Evolutionary conservation across 2,888 invertebrate species (phyloP).

Genomic region (Aromia moschata): DNA sequence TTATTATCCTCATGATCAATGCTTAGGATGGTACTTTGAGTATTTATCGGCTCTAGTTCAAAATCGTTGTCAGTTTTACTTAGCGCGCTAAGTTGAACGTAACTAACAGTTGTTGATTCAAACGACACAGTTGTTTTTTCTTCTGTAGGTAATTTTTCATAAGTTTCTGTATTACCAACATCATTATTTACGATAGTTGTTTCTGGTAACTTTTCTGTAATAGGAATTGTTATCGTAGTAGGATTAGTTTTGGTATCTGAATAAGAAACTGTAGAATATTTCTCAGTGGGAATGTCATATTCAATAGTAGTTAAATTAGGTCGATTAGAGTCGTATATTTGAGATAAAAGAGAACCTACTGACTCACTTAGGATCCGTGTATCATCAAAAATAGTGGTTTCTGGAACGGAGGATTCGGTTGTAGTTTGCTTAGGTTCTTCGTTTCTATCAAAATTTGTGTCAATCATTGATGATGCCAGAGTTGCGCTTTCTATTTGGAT

Average conservation of each 20-base stretch:
- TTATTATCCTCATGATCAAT: conserved; percentile 33
- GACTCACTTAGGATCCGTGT: conserved; percentile 43
- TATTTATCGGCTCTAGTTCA: conserved; percentile 42
- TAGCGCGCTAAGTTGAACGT: not conserved
- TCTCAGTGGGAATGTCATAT: conserved; percentile 28
- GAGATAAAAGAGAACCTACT: conserved; percentile 52
- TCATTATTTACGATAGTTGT: conserved; percentile 22
- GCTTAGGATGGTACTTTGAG: conserved; percentile 42
- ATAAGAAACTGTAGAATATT: conserved; percentile 12
- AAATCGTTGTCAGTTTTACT: conserved; percentile 14
- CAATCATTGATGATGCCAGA: conserved; percentile 42
- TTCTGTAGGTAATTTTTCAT: not conserved
- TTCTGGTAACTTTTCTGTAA: conserved; percentile 11
- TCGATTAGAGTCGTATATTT: conserved; percentile 44
- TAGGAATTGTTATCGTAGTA: conserved; percentile 12
- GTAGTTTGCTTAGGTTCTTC: conserved; percentile 27
- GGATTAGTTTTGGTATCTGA: not conserved
- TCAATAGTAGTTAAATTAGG: conserved; percentile 42
- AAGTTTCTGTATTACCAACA: not conserved
- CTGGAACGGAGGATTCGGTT: conserved; percentile 7
- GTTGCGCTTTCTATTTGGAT: conserved; percentile 49
- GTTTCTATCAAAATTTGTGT: conserved; percentile 13
- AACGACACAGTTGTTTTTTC: not conserved
- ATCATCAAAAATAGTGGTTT: conserved; percentile 20
- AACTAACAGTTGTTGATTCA: conserved; percentile 11